Base-by-base conservation (phyloP, 2,797 vertebrate genomes). In the Danio albolineatus region DNA sequence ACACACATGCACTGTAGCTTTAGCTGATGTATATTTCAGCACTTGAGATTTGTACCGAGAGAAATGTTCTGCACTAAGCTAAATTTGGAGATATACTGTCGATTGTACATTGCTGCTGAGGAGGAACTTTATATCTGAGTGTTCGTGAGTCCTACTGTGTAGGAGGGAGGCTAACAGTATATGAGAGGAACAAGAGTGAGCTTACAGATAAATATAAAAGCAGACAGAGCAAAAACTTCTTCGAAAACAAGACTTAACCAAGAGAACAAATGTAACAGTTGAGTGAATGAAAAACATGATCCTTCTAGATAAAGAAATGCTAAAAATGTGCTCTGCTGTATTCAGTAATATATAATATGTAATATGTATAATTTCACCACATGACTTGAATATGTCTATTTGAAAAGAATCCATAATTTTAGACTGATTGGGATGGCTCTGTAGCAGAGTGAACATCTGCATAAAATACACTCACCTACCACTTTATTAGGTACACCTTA, bases 71-170 rank as follows among this genome's bases (percentile, higher is more conserved):
- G 49, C 19, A 14, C 66, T 51, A 39, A 53, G 54, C 41, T 84
- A 71, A 49, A 54, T 69, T 61, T 70, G 69, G 49, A 78, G 44
- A 57, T 62, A 49, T 17, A 12, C 62, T 75, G 44, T 73, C 69
- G 65, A 78, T 82, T 72, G 60, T 82, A 60, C 19, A 44, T 17
- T 46, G 65, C 21, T 77, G 60, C 76, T 65, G 66, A 62, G 67
- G 39, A 65, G 38, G 49, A 73, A 51, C 19, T 69, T 36, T 48
- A 48, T 38, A 9, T 57, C 51, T 61, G 56, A 70, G 76, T 69
- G 65, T 59, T 44, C 60, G 54, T 60, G 46, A 56, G 12, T 13
- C 4, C 51, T 21, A 21, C 5, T 4, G 19, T 48, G 72, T 61
- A 53, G 38, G 60, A 79, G 65, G 28, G 53, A 38, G 39, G 43